Base-by-base conservation (phyloP, 1,140 invertebrate species). In the Cotesia chilonis region DNA sequence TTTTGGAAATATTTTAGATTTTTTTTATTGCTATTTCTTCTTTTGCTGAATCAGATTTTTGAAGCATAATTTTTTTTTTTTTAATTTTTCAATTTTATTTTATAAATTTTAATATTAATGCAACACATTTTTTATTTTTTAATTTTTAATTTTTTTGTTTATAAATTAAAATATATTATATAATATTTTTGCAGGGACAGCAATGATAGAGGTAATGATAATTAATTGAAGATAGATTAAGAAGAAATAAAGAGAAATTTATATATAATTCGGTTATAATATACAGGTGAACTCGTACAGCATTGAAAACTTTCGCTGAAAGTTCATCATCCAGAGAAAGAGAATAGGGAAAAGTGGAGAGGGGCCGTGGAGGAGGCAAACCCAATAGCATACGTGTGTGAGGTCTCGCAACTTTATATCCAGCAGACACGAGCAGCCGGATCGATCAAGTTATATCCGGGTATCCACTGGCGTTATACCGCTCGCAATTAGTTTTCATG, bases 391-490 rank as follows among this genome's bases (percentile, higher is more conserved):
- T 71, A 55, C 63, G 70, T 71, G 37, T 65, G 63, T 67, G 65
- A 61, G 64, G 65, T 71, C 73, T 60, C 59, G 73, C 69, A 60
- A 74, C 73, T 74, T 74, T 71, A 74, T 74, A 74, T 74, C 73
- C 68, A 74, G 73, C 68, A 68, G 68, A 74, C 69, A 70, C 69
- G 73, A 68, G 73, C 73, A 61, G 73, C 61, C 60, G 68, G 72
- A 74, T 74, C 73, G 73, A 74, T 71, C 64, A 74, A 74, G 73
- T 74, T 74, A 74, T 74, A 71, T 74, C 73, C 73, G 73, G 73
- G 73, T 74, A 74, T 74, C 72, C 68, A 74, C 63, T 74, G 57
- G 47, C 68, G 63, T 74, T 74, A 37, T 60, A 72, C 69, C 54
- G 36, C 66, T 71, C 64, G 36, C 68, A 55, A 68, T 35, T 28